Conservation (phyloP, 2,888 invertebrate genomes). For the Allophyes oxyacanthae region DNA sequence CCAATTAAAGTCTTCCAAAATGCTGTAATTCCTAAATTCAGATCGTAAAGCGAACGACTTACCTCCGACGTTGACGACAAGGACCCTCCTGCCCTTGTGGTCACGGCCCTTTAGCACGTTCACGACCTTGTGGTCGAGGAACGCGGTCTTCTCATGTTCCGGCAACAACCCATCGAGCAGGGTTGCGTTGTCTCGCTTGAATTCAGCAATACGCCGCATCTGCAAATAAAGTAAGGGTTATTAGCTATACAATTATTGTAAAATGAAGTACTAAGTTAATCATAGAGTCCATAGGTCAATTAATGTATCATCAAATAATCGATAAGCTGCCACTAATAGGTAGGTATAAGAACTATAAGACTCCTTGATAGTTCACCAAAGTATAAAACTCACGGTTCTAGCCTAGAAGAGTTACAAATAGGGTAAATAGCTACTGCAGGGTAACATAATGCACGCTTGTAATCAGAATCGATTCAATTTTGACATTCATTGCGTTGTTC, state of each 20-base stretch:
- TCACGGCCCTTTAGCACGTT: slow-evolving; percentile 94
- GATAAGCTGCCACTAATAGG: slow-evolving; percentile 5
- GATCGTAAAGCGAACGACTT: slow-evolving; percentile 50
- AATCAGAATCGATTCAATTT: too few species aligned
- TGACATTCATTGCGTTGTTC: too few species aligned
- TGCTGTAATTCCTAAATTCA: too few species aligned
- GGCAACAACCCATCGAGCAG: slow-evolving; percentile 91
- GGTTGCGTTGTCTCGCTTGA: slow-evolving; percentile 92
- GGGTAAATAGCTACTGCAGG: too few species aligned
- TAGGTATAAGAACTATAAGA: neutral
- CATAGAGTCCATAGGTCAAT: neutral
- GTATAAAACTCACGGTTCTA: neutral
- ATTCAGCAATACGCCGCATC: slow-evolving; percentile 94
- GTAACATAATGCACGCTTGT: too few species aligned
- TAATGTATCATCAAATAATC: slow-evolving; percentile 10
- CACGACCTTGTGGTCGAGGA: slow-evolving; percentile 92
- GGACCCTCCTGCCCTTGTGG: slow-evolving; percentile 92
- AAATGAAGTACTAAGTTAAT: neutral
- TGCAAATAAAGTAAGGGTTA: slow-evolving; percentile 67
- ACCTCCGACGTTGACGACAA: slow-evolving; percentile 93
- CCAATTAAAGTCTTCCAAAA: too few species aligned
- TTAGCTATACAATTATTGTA: slow-evolving; percentile 13
- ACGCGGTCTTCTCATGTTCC: slow-evolving; percentile 91
- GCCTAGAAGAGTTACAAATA: neutral
- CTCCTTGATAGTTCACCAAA: neutral